Percentiles rank a stretch among this genome's conserved stretches.
Evolutionary conservation across 1,140 invertebrate genomes (phyloP).

Genomic region (Mamestra configurata): DNA sequence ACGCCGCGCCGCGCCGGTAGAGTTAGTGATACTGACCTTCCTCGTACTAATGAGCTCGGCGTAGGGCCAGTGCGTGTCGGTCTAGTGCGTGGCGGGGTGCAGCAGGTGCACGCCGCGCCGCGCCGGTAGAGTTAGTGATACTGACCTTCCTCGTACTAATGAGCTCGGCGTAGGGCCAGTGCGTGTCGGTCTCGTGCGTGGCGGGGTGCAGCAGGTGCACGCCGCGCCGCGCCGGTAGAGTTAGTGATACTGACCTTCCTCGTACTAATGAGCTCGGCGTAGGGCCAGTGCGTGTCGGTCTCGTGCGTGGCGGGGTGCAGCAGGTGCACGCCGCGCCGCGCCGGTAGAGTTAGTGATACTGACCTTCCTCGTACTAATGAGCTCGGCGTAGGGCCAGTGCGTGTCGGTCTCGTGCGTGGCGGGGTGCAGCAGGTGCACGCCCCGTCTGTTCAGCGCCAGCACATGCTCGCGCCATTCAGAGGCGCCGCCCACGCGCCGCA

Average conservation of each 20-base stretch:
- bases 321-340: constrained; percentile 93
- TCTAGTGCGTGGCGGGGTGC: constrained; percentile 93
- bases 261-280: constrained; percentile 98
- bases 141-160: constrained; percentile 97
- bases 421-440: constrained; percentile 97
- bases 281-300: constrained; percentile 96
- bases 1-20: too few relatives aligned
- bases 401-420: constrained; percentile 97
- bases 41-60: constrained; percentile 98
- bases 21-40: constrained; percentile 90
- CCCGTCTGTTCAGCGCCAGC: constrained; percentile 96
- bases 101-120: too few relatives aligned
- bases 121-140: too few relatives aligned
- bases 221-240: too few relatives aligned
- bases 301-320: constrained; percentile 92
- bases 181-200: constrained; percentile 96
- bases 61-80: constrained; percentile 96
- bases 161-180: constrained; percentile 97
- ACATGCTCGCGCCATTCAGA: constrained; percentile 96
- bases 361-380: constrained; percentile 98
- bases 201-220: constrained; percentile 60
- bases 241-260: constrained; percentile 91
- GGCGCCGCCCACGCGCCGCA: constrained; percentile 91
- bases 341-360: constrained; percentile 87
- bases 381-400: constrained; percentile 97